Percentiles rank a stretch among this genome's conserved stretches.
Evolutionary conservation across 2,888 invertebrate species (phyloP).

Genomic region (Hymenopus coronatus): DNA sequence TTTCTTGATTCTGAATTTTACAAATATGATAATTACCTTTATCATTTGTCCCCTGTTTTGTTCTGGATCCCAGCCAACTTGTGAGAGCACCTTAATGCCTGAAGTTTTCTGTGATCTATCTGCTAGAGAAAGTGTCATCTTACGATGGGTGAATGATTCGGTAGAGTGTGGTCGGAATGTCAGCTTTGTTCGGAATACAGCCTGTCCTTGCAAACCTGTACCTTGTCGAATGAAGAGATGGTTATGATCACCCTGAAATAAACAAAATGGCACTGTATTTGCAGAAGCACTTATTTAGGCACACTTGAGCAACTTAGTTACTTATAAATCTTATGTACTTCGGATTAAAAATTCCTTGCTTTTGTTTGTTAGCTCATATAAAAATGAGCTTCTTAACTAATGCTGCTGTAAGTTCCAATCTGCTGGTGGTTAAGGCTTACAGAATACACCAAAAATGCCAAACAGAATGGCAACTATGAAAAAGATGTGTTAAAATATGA

Average conservation of each 20-base stretch:
- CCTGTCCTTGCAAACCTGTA: slow-evolving; percentile 95
- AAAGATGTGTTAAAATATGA: too few relatives aligned
- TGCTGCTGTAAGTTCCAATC: too few relatives aligned
- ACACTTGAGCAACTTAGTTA: too few relatives aligned
- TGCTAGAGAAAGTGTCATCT: slow-evolving; percentile 97
- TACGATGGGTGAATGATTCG: slow-evolving; percentile 97
- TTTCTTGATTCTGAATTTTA: not conserved
- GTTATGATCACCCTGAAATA: slow-evolving; percentile 85
- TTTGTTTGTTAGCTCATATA: too few relatives aligned
- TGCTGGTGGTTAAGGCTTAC: too few relatives aligned
- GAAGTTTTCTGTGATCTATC: slow-evolving; percentile 91
- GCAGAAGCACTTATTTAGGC: not conserved
- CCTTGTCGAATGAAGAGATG: slow-evolving; percentile 97
- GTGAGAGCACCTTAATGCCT: slow-evolving; percentile 93
- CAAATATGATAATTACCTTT: slow-evolving; percentile 58
- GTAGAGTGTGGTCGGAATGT: slow-evolving; percentile 98
- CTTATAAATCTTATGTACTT: too few relatives aligned
- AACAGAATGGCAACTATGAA: too few relatives aligned
- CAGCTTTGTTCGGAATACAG: slow-evolving; percentile 93
- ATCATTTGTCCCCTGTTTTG: slow-evolving; percentile 86
- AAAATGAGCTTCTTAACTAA: too few relatives aligned
- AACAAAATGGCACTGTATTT: not conserved
- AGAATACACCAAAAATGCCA: too few relatives aligned
- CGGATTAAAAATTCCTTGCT: too few relatives aligned
- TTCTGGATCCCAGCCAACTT: slow-evolving; percentile 92